Evolutionary conservation across 2,113 vertebrate species (phyloP).

Genomic region (Lethenteron camtschaticum): DNA sequence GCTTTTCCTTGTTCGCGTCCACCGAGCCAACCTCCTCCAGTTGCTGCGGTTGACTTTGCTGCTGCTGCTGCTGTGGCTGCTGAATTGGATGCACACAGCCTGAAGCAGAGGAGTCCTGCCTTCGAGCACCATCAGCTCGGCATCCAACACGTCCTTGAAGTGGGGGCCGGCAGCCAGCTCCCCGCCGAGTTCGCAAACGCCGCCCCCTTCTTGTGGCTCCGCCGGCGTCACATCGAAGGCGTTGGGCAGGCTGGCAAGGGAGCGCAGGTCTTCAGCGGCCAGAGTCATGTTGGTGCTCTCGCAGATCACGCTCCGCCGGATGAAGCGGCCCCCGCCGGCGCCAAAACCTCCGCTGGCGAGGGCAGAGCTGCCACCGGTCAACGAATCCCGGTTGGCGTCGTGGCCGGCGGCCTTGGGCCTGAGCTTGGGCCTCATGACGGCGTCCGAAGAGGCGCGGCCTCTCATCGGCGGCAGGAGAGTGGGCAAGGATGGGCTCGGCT

Average conservation of each 20-base stretch:
- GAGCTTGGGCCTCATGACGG: too few relatives aligned
- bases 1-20: background rate
- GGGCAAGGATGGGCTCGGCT: too few relatives aligned
- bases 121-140: background rate
- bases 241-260: background rate
- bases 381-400: background rate
- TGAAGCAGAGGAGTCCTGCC: too few relatives aligned
- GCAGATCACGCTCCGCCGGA: background rate
- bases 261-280: background rate
- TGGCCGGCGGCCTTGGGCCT: background rate
- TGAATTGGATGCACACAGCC: too few relatives aligned
- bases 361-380: too few relatives aligned
- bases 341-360: too few relatives aligned
- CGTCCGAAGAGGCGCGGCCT: too few relatives aligned
- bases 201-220: background rate
- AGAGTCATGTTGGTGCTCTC: background rate
- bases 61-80: too few relatives aligned
- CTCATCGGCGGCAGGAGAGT: too few relatives aligned
- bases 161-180: too few relatives aligned
- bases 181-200: background rate
- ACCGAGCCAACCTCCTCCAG: background rate
- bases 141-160: too few relatives aligned
- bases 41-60: too few relatives aligned
- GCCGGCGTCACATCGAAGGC: background rate
- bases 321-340: background rate